Evolutionary conservation across 30 jellyfish, hydroid and myxozoan species (phyloP), one percentile per base, ranked within the genome.

Genomic region (Turritopsis dohrnii): DNA sequence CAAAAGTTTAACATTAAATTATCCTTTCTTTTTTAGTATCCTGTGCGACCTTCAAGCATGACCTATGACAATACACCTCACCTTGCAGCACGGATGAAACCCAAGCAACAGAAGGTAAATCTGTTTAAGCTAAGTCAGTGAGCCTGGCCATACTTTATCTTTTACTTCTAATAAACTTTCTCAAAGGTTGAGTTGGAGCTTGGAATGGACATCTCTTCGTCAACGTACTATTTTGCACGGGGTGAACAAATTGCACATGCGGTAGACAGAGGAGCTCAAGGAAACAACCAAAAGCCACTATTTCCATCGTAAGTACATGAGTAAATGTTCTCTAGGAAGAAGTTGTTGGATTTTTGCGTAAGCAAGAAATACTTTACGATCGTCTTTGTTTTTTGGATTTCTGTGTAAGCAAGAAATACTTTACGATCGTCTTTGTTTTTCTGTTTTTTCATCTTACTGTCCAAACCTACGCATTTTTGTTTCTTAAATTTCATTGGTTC

Each of bases 171-270:
- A 22, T 27, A 52, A 0, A 18, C 26, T 17, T 25, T 17, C 20
- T 9, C n/a, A 31, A 29, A 92, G 98, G 95, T 92, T 81, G 98
- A 92, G 71, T 84, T 92, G 8, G 98, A 92, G 82, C 87, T 92
- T 76, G 94, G 91, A 18, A 65, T 92, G 31, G 89, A 92, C 79
- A 79, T 87, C 31, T 69, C 74, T 52, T 75, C 93, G 25, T 19
- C 94, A 29, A 79, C 92, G 29, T 92, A 92, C 72, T 92, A 92
- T 75, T 54, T 29, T 80, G 84, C 98, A 30, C 86, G 98, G 16
- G 98, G 98, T 0, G 98, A 92, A 65, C 98, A 92, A 80, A 92
- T 92, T 65, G 98, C 98, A 1, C 87, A 92, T 74, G 96, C 96
- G 0, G 98, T 92, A 72, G 96, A 92, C 82, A 87, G 87, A 76